Evolutionary conservation across 2,888 invertebrate species (phyloP), one percentile per base, ranked within the genome.

Genomic region (Aleiodes alternator): DNA sequence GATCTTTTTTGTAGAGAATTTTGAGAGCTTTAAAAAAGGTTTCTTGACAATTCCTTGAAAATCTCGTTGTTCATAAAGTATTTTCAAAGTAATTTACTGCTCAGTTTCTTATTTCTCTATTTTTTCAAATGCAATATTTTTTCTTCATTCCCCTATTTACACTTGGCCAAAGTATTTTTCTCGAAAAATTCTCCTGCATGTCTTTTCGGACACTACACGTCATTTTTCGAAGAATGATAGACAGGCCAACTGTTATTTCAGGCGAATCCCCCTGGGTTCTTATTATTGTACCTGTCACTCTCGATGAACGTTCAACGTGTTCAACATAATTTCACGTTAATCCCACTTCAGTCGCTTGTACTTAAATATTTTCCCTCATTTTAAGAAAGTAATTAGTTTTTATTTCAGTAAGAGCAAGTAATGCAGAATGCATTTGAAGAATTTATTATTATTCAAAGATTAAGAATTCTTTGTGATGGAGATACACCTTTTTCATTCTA

Each of bases 221-320:
- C 48, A 61, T 61, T 51, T 23, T 48, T 56, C 12, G 8, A 14
- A 51, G 31, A 31, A 59, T 72, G 72, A 76, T 61, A 72, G 74
- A 75, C 77, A 73, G 76, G 72, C 59, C 78, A 61, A 53, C 59
- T 79, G 76, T 79, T 81, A 76, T 80, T 77, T 77, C 79, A 80
- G 78, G 76, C 79, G 55, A 77, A 69, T 51, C 43, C 64, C 64
- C 23, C 73, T 9, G 53, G 68, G 53, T 23, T 57, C 56, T 80
- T 81, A 79, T 79, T 80, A 79, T 79, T 78, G 78, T 79, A 80
- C 76, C 76, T 75, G 79, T 78, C 79, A 78, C 73, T 74, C 66
- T 76, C 77, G 76, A 81, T 80, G 76, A 76, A 71, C 64, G 55
- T 48, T 64, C 34, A 14, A 14, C 64, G 48, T 64, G 64, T 64